These are phyloP conservation scores for Ylistrum balloti DNA, from an alignment of 1,140 invertebrate species.

Conservation along the genomic window DNA sequence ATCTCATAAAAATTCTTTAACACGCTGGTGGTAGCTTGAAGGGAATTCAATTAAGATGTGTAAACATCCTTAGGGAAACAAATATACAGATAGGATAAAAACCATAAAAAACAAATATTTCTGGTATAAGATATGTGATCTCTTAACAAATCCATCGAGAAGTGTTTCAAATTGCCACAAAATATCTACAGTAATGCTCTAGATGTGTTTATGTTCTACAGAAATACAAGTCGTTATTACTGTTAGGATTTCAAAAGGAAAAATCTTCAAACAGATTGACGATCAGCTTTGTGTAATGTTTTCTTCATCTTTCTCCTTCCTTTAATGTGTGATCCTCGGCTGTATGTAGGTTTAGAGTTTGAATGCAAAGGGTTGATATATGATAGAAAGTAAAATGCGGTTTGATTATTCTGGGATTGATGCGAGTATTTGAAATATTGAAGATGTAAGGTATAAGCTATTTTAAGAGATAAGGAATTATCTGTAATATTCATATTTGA, in stretches of 20 bases:
- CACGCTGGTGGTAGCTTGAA: too few relatives aligned
- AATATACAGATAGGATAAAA: not conserved
- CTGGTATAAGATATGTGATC: not conserved
- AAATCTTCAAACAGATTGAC: not conserved
- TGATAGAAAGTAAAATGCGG: not conserved
- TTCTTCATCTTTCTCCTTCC: not conserved
- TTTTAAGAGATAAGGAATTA: not conserved
- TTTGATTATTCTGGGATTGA: not conserved
- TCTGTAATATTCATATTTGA: too few relatives aligned
- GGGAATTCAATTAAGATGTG: not conserved
- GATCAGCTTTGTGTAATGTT: not conserved
- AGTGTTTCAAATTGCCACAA: not conserved
- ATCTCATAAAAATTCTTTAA: not conserved
- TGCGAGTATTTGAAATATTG: not conserved
- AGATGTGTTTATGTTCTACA: not conserved
- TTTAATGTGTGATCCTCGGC: not conserved
- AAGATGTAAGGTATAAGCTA: not conserved
- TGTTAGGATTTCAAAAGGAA: not conserved
- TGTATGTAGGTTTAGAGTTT: not conserved
- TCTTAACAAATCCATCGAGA: not conserved
- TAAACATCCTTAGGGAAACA: not conserved
- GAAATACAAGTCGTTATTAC: not conserved
- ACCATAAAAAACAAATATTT: not conserved
- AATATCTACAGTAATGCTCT: not conserved
- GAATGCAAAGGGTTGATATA: not conserved